These are phyloP conservation scores for Leuciscus waleckii DNA, from an alignment of 2,797 vertebrate species.

Conservation along the genomic window DNA sequence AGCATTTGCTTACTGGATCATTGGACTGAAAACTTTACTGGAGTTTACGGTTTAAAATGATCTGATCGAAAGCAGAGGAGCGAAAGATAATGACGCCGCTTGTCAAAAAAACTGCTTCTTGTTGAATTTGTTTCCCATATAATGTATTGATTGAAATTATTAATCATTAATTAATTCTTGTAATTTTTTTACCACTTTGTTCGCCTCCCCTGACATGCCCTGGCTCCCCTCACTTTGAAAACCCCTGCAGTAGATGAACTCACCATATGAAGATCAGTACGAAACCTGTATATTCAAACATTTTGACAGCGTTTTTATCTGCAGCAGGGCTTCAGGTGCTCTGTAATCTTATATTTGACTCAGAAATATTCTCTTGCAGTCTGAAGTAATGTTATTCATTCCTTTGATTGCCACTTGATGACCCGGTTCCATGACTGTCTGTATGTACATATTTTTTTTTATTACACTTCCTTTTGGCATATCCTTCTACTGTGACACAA, in stretches of 20 bases:
- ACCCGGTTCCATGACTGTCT: background rate
- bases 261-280: background rate
- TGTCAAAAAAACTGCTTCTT: too few relatives aligned
- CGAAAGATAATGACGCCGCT: too few relatives aligned
- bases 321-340: background rate
- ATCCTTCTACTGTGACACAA: conserved; percentile 18
- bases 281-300: background rate
- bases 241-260: background rate
- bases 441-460: background rate
- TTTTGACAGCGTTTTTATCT: background rate
- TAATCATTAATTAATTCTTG: too few relatives aligned
- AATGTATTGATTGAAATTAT: too few relatives aligned
- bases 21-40: background rate
- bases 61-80: background rate
- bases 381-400: conserved; percentile 24
- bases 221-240: too few relatives aligned
- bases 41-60: background rate
- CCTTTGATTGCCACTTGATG: conserved; percentile 31
- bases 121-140: too few relatives aligned
- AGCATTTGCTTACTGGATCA: background rate
- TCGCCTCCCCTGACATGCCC: too few relatives aligned
- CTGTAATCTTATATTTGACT: conserved; percentile 2
- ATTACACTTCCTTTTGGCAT: conserved; percentile 23
- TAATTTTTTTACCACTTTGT: too few relatives aligned
- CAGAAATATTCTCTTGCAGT: background rate